Evolutionary conservation across 2,888 invertebrate species (phyloP), one percentile per base, ranked within the genome.

Genomic region (Andricus quercusramuli): DNA sequence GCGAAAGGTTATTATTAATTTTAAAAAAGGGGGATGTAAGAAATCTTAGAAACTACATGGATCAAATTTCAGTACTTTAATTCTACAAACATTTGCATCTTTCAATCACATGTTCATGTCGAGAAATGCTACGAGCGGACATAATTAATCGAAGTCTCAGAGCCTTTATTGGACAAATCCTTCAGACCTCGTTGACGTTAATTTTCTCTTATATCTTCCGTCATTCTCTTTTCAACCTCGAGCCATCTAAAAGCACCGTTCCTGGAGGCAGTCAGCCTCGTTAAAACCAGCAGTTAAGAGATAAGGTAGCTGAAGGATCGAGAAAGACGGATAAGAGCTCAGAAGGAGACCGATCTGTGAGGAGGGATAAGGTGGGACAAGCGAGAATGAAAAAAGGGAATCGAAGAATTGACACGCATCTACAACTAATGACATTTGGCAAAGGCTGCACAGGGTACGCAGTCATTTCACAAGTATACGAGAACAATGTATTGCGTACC

Each of bases 331-430:
- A 74, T 51, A 32, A 51, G 9, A 74, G 32, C 20, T n/a, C 13
- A 29, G 70, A 47, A 25, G 32, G 4, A 29, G 4, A 6, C 17
- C 29, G 4, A 25, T 22, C 29, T 15, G 29, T 64, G 2, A 29
- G 17, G 13, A 64, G 62, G 13, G 3, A 62, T 25, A 25, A 25
- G 25, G 13, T 13, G 5, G 25, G 4, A 62, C 5, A 25, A 62
- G 17, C 0, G 51, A 56, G 32, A 25, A 68, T 37, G 13, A 13
- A 6, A 74, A 56, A 74, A 74, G 32, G 17, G 32, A 74, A 37
- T 56, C 74, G n/a, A 56, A 56, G 56, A 74, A 74, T 74, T 74
- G 74, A 74, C 74, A 74, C 56, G n/a, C 56, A 37, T 74, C 74
- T 74, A 74, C 56, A 37, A 56, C 37, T 74, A 74, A 74, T 56